Evolutionary conservation across 1,140 invertebrate species (phyloP).

Genomic region (Paraescarpia echinospica): DNA sequence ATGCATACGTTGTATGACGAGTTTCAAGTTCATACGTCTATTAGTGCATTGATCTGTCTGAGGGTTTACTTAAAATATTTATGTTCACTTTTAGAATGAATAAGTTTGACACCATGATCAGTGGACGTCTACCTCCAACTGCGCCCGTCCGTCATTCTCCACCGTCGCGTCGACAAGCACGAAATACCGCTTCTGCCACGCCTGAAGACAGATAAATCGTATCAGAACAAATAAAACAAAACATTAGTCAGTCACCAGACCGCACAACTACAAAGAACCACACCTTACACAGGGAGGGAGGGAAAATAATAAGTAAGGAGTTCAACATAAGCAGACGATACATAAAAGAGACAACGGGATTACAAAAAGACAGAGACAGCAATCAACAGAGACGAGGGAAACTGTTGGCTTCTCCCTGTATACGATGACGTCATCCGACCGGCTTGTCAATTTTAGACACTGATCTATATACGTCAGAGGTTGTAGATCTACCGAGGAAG

Average conservation of each 20-base stretch:
- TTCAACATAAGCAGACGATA: too few relatives aligned
- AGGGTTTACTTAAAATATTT: neutral
- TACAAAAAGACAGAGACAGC: too few relatives aligned
- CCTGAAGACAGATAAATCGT: neutral
- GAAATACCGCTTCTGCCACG: neutral
- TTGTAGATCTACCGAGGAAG: too few relatives aligned
- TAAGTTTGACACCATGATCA: neutral
- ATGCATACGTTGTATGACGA: neutral
- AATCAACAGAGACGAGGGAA: too few relatives aligned
- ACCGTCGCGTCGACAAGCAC: neutral
- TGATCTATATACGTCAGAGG: too few relatives aligned
- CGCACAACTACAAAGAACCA: too few relatives aligned
- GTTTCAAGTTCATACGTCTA: neutral
- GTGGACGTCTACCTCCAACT: neutral
- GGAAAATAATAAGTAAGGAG: too few relatives aligned
- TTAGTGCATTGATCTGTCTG: neutral
- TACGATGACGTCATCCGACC: too few relatives aligned
- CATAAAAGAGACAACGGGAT: too few relatives aligned
- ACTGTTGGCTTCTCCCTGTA: too few relatives aligned
- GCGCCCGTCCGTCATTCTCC: neutral
- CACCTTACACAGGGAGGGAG: too few relatives aligned
- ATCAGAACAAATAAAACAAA: neutral
- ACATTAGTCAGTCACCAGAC: neutral
- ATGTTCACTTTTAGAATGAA: neutral
- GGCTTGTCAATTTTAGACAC: too few relatives aligned